Evolutionary conservation across 1,140 invertebrate genomes (phyloP).

Genomic region (Himalopsyche phryganea): DNA sequence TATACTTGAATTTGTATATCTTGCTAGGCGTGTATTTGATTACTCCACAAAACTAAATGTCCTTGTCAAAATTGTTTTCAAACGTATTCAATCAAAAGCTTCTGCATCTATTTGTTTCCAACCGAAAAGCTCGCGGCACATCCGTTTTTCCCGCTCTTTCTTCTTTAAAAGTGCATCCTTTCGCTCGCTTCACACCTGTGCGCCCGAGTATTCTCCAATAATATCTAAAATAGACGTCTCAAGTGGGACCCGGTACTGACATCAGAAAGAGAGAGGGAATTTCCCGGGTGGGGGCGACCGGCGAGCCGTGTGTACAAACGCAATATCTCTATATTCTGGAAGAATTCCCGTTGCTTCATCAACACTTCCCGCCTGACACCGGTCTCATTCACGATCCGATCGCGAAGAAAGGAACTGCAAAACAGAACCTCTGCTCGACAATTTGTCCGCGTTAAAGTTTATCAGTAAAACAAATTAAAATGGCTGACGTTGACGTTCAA

Average conservation of each 20-base stretch:
- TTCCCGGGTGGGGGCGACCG: constrained; percentile 6
- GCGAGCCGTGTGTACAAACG: constrained; percentile 29
- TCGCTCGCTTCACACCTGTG: too few species aligned
- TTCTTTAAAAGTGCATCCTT: too few species aligned
- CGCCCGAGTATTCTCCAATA: constrained; percentile 12
- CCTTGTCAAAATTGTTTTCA: too few species aligned
- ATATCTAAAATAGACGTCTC: constrained; percentile 16
- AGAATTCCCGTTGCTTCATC: constrained; percentile 25
- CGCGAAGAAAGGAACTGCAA: constrained; percentile 16
- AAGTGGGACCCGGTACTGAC: constrained; percentile 6
- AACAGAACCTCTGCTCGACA: background rate
- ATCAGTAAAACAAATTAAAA: constrained; percentile 39
- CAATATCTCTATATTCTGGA: constrained; percentile 26
- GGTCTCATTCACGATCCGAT: constrained; percentile 25
- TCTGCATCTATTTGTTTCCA: too few species aligned
- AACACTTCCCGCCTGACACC: constrained; percentile 4
- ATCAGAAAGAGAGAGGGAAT: background rate
- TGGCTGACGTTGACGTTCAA: constrained; percentile 84
- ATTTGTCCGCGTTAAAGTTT: constrained; percentile 1
- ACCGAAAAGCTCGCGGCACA: too few species aligned
- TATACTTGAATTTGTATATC: too few species aligned
- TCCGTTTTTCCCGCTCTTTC: too few species aligned
- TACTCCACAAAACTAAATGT: too few species aligned
- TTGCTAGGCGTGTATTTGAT: too few species aligned
- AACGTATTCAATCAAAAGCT: too few species aligned